Percentiles rank a stretch among this genome's conserved stretches.
Conservation (phyloP, 2,113 vertebrate genomes). For the Pluvianellus socialis region DNA sequence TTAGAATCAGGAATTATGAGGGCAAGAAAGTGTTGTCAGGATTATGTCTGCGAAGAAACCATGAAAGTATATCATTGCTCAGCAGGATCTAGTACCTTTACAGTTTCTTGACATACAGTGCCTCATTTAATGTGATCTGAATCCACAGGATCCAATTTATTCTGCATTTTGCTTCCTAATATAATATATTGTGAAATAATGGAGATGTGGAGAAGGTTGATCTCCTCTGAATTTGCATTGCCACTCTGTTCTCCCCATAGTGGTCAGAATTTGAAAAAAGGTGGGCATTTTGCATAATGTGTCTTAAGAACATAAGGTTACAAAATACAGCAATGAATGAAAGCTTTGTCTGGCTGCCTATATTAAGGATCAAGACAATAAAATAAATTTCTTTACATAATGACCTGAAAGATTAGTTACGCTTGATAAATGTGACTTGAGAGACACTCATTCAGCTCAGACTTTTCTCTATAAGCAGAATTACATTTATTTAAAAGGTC, state of each 20-base stretch:
- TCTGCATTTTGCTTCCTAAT: neutral
- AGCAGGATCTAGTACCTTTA: neutral
- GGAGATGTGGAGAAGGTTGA: neutral
- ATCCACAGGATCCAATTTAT: neutral
- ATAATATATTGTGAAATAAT: neutral
- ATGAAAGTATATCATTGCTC: neutral
- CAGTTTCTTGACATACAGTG: neutral
- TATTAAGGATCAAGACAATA: slow-evolving; percentile 6
- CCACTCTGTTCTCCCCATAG: neutral
- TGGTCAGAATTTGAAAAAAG: neutral
- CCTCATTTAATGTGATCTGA: neutral
- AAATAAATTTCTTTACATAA: slow-evolving; percentile 8
- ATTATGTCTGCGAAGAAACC: neutral
- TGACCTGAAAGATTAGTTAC: slow-evolving; percentile 23
- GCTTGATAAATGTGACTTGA: neutral
- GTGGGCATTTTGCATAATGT: neutral
- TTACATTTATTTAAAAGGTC: neutral
- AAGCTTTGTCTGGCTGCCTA: neutral
- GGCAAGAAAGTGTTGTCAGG: neutral
- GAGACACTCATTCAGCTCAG: neutral
- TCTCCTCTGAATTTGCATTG: neutral
- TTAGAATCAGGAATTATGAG: neutral
- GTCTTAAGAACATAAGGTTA: neutral
- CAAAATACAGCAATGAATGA: neutral
- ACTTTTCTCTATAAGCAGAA: neutral